phyloP scores from a whole-genome alignment of 2,797 vertebrate genomes.

The Melanotaenia trifasciata region DNA sequence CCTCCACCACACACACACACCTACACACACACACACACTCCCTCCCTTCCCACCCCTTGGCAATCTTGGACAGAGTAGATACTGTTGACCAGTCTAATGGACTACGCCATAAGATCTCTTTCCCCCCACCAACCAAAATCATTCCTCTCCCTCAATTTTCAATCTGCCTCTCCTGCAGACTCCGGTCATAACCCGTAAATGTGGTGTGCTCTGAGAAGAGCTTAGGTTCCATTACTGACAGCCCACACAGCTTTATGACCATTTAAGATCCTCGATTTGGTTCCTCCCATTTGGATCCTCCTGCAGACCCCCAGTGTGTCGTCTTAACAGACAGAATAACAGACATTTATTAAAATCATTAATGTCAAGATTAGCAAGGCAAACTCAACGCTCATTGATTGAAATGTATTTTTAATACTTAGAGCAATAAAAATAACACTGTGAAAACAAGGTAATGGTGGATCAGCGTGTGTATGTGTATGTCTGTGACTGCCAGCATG shows the following conservation, averaged over 20 bases:
- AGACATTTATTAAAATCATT: constrained; percentile 53
- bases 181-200: constrained; percentile 71
- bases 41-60: constrained; percentile 49
- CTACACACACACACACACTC: constrained; percentile 4
- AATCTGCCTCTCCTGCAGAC: constrained; percentile 67
- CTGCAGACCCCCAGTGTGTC: constrained; percentile 48
- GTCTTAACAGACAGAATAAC: constrained; percentile 35
- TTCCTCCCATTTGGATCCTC: constrained; percentile 72
- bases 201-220: constrained; percentile 60
- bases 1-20: constrained; percentile 19
- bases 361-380: constrained; percentile 45
- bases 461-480: not conserved
- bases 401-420: constrained; percentile 45
- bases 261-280: constrained; percentile 79
- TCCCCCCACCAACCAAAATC: constrained; percentile 52
- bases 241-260: constrained; percentile 82
- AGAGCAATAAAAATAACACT: constrained; percentile 37
- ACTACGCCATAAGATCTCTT: constrained; percentile 63
- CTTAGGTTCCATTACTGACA: constrained; percentile 79
- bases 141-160: constrained; percentile 68
- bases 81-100: constrained; percentile 80
- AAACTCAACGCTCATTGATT: constrained; percentile 26
- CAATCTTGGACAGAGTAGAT: constrained; percentile 65
- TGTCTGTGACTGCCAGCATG: constrained; percentile 8
- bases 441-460: constrained; percentile 23